Evolutionary conservation across 2,113 vertebrate genomes (phyloP).

Genomic region (Paratilapia polleni): DNA sequence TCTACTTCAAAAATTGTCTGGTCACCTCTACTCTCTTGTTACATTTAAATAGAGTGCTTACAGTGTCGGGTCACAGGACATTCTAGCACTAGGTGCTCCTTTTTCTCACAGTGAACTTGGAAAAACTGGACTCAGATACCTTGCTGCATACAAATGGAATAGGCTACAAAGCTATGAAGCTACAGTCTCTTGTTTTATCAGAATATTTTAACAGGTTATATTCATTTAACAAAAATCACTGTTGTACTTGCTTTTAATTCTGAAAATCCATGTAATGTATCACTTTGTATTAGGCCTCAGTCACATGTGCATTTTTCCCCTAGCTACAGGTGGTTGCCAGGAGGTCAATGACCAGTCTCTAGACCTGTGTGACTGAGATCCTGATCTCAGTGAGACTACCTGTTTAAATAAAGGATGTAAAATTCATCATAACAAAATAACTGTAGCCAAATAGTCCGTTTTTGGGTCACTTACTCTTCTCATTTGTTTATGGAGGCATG

Average conservation of each 20-base stretch:
- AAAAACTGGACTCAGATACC: background rate
- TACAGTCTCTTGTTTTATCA: background rate
- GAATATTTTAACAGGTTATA: background rate
- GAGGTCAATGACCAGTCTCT: too few relatives aligned
- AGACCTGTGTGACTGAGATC: background rate
- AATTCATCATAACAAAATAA: background rate
- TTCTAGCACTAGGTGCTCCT: background rate
- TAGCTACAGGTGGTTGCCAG: too few relatives aligned
- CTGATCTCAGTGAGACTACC: fast-evolving
- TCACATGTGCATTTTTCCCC: too few relatives aligned
- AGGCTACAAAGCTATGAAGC: too few relatives aligned
- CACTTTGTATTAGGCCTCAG: too few relatives aligned
- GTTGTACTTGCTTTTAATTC: too few relatives aligned
- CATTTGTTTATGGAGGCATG: background rate
- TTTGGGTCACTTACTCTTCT: background rate
- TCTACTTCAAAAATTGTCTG: background rate
- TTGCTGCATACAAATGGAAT: background rate
- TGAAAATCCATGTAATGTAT: too few relatives aligned
- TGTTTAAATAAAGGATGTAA: background rate
- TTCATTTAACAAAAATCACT: too few relatives aligned
- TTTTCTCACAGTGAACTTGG: background rate
- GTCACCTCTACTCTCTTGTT: background rate
- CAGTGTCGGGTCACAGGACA: background rate
- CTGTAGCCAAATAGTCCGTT: background rate
- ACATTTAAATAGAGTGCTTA: background rate